These are phyloP conservation scores for Hypomecis punctinalis DNA, from an alignment of 2,888 invertebrate species.

Conservation along the genomic window DNA sequence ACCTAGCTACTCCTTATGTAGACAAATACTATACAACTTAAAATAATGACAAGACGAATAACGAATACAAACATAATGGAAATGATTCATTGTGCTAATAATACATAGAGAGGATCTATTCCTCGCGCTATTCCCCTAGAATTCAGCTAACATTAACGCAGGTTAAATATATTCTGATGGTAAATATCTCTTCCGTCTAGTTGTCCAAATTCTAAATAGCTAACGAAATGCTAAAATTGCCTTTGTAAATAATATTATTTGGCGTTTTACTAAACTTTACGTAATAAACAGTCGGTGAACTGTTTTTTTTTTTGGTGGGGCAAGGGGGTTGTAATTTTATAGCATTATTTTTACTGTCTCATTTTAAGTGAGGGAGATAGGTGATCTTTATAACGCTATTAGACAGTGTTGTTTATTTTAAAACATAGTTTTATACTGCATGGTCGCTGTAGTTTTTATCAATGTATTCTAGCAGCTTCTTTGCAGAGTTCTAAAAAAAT, in stretches of 20 bases:
- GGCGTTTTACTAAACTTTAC: slow-evolving; percentile 17
- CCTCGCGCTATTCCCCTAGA: slow-evolving; percentile 57
- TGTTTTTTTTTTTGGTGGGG: not conserved
- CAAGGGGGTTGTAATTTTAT: slow-evolving; percentile 2
- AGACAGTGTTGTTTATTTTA: not conserved
- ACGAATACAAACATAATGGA: slow-evolving; percentile 69
- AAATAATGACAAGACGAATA: slow-evolving; percentile 84
- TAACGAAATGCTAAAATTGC: slow-evolving; percentile 30
- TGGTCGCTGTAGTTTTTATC: too few species aligned
- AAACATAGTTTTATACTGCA: too few species aligned
- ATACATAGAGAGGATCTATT: slow-evolving; percentile 62
- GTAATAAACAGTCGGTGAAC: not conserved
- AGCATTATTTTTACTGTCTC: not conserved
- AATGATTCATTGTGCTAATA: slow-evolving; percentile 80
- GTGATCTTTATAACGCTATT: too few species aligned
- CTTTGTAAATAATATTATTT: slow-evolving; percentile 33
- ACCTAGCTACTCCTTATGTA: slow-evolving; percentile 82
- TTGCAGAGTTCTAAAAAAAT: too few species aligned
- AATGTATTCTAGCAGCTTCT: not conserved
- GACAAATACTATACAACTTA: slow-evolving; percentile 82
- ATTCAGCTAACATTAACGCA: slow-evolving; percentile 59
- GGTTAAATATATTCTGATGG: slow-evolving; percentile 46
- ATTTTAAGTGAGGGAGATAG: not conserved
- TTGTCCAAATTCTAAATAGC: slow-evolving; percentile 43
- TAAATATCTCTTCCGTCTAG: slow-evolving; percentile 29